A percentile compares a stretch with the other conserved stretches of the same genome.
phyloP scores from a whole-genome alignment of 1,140 invertebrate species.

The Zaprionus gabonicus region DNA sequence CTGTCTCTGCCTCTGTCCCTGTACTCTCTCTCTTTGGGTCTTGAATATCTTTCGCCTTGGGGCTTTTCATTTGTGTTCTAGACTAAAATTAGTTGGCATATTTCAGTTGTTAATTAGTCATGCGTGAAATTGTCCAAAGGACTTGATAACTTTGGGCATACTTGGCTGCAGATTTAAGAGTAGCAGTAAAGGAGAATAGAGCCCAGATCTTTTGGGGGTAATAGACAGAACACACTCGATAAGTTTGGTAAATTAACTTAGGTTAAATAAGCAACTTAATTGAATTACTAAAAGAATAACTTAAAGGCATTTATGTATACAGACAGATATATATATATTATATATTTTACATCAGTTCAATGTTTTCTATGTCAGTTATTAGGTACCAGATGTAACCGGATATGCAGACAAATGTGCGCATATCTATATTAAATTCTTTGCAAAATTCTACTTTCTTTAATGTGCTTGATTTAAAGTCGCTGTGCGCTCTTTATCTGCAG shows the following conservation, averaged over 20 bases:
- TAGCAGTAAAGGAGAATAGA: neutral
- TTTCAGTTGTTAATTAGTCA: constrained; percentile 77
- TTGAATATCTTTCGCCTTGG: constrained; percentile 59
- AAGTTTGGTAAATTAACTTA: neutral
- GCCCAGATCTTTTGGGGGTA: neutral
- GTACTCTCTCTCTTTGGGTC: constrained; percentile 7
- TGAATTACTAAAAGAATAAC: too few relatives aligned
- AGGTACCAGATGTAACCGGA: neutral
- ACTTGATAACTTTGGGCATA: constrained; percentile 40
- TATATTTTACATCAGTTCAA: too few relatives aligned
- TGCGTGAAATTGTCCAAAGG: constrained; percentile 69
- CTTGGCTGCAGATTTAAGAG: constrained; percentile 25
- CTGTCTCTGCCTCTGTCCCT: neutral
- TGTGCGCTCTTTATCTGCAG: constrained; percentile 16
- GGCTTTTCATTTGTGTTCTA: constrained; percentile 66
- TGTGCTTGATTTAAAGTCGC: constrained; percentile 10
- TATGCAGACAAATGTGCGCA: neutral
- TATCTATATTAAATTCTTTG: neutral
- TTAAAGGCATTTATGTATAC: neutral
- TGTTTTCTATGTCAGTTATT: neutral
- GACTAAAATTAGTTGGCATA: constrained; percentile 78
- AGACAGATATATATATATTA: too few relatives aligned
- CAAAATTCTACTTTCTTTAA: neutral
- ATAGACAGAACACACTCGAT: neutral
- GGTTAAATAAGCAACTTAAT: neutral